These are phyloP conservation scores for Danio jaintianensis DNA, from an alignment of 2,797 vertebrate genomes.

Conservation along the genomic window DNA sequence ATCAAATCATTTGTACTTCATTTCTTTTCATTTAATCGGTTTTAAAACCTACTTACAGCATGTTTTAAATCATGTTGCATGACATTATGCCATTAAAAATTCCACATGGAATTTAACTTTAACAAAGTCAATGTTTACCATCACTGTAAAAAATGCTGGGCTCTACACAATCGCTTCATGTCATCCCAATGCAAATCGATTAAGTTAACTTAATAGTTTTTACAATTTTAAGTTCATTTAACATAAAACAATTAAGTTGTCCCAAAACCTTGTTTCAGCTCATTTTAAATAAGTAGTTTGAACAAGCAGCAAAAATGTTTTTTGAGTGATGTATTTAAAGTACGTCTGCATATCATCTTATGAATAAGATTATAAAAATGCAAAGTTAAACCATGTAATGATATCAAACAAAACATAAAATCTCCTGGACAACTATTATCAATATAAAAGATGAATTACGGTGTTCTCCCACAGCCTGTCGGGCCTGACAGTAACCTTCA, in stretches of 20 bases:
- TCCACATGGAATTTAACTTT: background rate
- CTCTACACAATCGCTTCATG: too few relatives aligned
- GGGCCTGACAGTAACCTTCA: constrained; percentile 6
- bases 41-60: background rate
- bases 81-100: background rate
- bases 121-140: background rate
- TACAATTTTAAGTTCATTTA: too few relatives aligned
- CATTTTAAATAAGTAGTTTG: too few relatives aligned
- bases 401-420: background rate
- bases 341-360: background rate
- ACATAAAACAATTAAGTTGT: too few relatives aligned
- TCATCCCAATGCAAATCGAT: too few relatives aligned
- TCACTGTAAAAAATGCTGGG: too few relatives aligned
- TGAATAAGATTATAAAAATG: background rate
- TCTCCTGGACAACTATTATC: background rate
- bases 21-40: background rate
- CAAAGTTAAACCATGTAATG: background rate
- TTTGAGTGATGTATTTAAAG: too few relatives aligned
- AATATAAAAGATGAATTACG: background rate
- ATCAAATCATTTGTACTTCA: background rate
- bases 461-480: constrained; percentile 15
- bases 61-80: background rate
- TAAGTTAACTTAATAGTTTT: too few relatives aligned
- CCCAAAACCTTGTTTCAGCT: too few relatives aligned
- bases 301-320: too few relatives aligned